Conservation (phyloP, 2,113 vertebrate genomes). For the Ictidomys tridecemlineatus region DNA sequence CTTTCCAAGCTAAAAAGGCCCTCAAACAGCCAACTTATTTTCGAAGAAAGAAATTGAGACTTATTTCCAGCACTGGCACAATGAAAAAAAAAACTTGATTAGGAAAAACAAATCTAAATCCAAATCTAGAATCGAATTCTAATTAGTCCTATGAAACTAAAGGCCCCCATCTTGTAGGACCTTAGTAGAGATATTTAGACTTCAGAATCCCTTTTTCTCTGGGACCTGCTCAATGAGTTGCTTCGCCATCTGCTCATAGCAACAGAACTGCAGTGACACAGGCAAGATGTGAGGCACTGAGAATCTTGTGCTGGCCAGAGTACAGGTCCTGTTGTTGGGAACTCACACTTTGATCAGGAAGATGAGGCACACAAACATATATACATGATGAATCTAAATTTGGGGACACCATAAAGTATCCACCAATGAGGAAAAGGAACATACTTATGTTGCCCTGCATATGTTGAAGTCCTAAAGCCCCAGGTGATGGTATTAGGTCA, state of each 20-base stretch:
- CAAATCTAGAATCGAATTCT: neutral
- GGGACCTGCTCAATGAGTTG: neutral
- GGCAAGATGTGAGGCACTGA: neutral
- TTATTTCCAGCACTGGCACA: neutral
- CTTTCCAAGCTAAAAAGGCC: neutral
- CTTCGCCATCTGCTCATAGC: neutral
- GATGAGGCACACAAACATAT: neutral
- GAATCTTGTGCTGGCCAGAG: neutral
- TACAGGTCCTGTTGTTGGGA: neutral
- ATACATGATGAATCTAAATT: neutral
- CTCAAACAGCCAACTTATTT: slow-evolving; percentile 21
- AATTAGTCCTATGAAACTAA: neutral
- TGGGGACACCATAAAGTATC: neutral
- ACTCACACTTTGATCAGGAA: neutral
- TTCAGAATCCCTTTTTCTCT: neutral
- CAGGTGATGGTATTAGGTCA: neutral
- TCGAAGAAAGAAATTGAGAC: slow-evolving; percentile 3
- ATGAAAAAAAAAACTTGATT: neutral
- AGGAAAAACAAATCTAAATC: slow-evolving; percentile 41
- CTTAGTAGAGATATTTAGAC: neutral
- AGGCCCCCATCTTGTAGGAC: neutral
- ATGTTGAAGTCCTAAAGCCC: neutral
- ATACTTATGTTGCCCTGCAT: neutral
- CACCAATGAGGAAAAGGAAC: neutral
- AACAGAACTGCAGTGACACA: neutral